phyloP scores from a whole-genome alignment of 2,797 vertebrate genomes.

The Syngnathus rostellatus region DNA sequence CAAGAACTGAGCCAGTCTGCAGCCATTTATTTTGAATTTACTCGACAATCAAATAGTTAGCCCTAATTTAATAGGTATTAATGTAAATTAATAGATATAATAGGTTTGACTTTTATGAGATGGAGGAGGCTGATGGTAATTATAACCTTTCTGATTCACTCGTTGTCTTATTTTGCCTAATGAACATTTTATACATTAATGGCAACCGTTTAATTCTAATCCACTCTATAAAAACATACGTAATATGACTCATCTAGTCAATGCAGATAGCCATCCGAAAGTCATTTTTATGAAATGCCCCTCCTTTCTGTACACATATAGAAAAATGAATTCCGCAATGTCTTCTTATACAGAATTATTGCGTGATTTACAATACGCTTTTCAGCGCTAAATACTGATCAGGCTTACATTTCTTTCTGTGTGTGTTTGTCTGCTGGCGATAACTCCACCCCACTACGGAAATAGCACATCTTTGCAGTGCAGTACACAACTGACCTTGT shows the following conservation, averaged over 20 bases:
- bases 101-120: conserved; percentile 1
- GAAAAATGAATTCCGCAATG: not conserved
- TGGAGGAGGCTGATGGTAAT: not conserved
- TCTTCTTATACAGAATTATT: not conserved
- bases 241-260: not conserved
- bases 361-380: not conserved
- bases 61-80: not conserved
- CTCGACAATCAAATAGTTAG: not conserved
- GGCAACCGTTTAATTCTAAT: not conserved
- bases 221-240: not conserved
- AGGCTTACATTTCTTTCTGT: not conserved
- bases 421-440: not conserved
- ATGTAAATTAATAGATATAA: conserved; percentile 2
- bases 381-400: not conserved
- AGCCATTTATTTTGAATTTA: conserved; percentile 39
- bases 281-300: not conserved
- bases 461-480: not conserved
- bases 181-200: conserved; percentile 1
- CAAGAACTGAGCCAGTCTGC: conserved; percentile 39
- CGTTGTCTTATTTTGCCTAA: conserved; percentile 3
- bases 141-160: not conserved
- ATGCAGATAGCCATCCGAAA: not conserved
- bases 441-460: not conserved
- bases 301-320: not conserved
- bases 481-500: not conserved